Percentiles rank a stretch among this genome's conserved stretches.
phyloP scores from a whole-genome alignment of 2,888 invertebrate genomes.

The Andricus curvator region DNA sequence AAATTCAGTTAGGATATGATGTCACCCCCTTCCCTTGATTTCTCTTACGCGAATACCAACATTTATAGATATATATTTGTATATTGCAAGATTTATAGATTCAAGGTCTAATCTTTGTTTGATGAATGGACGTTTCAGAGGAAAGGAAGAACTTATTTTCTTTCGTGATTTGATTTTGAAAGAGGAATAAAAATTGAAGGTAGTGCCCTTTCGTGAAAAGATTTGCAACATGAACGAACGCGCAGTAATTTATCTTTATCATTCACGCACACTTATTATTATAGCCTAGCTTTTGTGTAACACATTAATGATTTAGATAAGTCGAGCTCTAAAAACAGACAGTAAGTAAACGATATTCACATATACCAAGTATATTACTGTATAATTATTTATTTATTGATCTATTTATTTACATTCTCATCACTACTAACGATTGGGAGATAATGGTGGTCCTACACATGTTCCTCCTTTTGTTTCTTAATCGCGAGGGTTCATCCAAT shows the following conservation, averaged over 20 bases:
- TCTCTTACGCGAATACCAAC: neutral
- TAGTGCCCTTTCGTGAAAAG: conserved; percentile 51
- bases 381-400: conserved; percentile 56
- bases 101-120: conserved; percentile 4
- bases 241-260: conserved; percentile 61
- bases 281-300: conserved; percentile 72
- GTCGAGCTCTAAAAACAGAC: conserved; percentile 71
- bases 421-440: conserved; percentile 64
- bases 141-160: conserved; percentile 19
- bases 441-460: conserved; percentile 58
- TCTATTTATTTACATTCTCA: conserved; percentile 58
- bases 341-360: conserved; percentile 76
- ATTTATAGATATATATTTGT: neutral
- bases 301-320: conserved; percentile 71
- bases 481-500: conserved; percentile 48
- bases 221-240: conserved; percentile 68
- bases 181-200: neutral
- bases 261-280: conserved; percentile 43
- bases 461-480: conserved; percentile 54
- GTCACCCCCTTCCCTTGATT: neutral
- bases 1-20: conserved; percentile 19
- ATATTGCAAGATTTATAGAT: conserved; percentile 18
- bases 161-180: neutral
- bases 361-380: conserved; percentile 68
- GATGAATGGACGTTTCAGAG: conserved; percentile 12